phyloP scores from a whole-genome alignment of 1,140 invertebrate species.

The Gryon sp. region DNA sequence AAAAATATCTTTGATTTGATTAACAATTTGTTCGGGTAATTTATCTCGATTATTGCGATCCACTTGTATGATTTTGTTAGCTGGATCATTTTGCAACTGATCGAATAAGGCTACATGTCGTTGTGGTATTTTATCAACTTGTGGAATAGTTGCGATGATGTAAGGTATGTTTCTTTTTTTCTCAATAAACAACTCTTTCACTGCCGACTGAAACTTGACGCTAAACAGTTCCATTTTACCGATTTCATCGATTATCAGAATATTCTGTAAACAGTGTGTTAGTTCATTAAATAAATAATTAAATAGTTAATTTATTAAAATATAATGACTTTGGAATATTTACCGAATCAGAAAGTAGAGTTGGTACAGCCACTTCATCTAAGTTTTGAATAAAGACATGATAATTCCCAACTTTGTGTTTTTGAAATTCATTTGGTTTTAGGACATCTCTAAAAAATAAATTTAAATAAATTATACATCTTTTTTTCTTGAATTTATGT shows the following conservation, averaged over 20 bases:
- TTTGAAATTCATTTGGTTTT: constrained; percentile 55
- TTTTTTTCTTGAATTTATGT: too few species aligned
- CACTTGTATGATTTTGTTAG: constrained; percentile 57
- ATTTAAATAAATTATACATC: too few species aligned
- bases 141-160: constrained; percentile 82
- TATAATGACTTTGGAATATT: constrained; percentile 10
- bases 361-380: constrained; percentile 80
- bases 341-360: constrained; percentile 70
- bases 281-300: too few species aligned
- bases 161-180: constrained; percentile 36
- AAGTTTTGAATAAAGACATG: constrained; percentile 81
- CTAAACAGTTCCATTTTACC: constrained; percentile 86
- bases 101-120: constrained; percentile 58
- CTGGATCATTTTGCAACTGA: constrained; percentile 47
- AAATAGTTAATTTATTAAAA: neutral
- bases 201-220: constrained; percentile 76
- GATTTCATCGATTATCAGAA: constrained; percentile 83
- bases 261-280: constrained; percentile 50
- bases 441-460: constrained; percentile 54
- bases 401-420: constrained; percentile 81
- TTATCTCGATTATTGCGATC: constrained; percentile 58
- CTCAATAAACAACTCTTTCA: constrained; percentile 71
- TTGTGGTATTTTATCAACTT: constrained; percentile 58
- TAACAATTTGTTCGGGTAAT: constrained; percentile 58
- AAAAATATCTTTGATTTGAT: too few species aligned